A percentile compares a stretch with the other conserved stretches of the same genome.
Evolutionary conservation across 2,797 vertebrate species (phyloP).

Genomic region (Poeciliopsis turneri): DNA sequence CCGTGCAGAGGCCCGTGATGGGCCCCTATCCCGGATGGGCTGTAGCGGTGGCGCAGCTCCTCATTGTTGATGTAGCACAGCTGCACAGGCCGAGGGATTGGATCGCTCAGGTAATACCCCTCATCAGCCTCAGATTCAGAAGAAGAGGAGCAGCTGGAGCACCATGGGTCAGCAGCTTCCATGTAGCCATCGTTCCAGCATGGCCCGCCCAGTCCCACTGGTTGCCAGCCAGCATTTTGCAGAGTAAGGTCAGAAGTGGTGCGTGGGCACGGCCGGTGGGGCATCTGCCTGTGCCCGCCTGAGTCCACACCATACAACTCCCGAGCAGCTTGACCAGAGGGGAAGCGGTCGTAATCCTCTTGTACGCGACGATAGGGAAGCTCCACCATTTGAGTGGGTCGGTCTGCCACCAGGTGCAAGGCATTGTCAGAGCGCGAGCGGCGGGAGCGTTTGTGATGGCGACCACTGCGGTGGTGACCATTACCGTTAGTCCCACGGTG

Average conservation of each 20-base stretch:
- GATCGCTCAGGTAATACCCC: slow-evolving; percentile 94
- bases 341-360: slow-evolving; percentile 90
- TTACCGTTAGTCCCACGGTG: slow-evolving; percentile 70
- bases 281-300: slow-evolving; percentile 84
- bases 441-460: slow-evolving; percentile 88
- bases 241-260: slow-evolving; percentile 96
- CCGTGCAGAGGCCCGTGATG: slow-evolving; percentile 78
- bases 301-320: slow-evolving; percentile 82
- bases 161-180: slow-evolving; percentile 81
- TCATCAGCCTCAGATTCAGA: slow-evolving; percentile 94
- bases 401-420: slow-evolving; percentile 91
- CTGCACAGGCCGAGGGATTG: slow-evolving; percentile 92
- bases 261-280: slow-evolving; percentile 90
- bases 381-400: slow-evolving; percentile 85
- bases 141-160: slow-evolving; percentile 96
- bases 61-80: slow-evolving; percentile 95
- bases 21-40: slow-evolving; percentile 80
- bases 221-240: slow-evolving; percentile 91
- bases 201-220: slow-evolving; percentile 59
- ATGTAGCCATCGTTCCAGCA: slow-evolving; percentile 69
- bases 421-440: slow-evolving; percentile 96
- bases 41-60: slow-evolving; percentile 94
- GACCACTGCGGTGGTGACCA: slow-evolving; percentile 80
- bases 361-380: slow-evolving; percentile 86
- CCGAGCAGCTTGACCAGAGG: slow-evolving; percentile 84